phyloP scores from a whole-genome alignment of 2,888 invertebrate species.

The Cabera pusaria region DNA sequence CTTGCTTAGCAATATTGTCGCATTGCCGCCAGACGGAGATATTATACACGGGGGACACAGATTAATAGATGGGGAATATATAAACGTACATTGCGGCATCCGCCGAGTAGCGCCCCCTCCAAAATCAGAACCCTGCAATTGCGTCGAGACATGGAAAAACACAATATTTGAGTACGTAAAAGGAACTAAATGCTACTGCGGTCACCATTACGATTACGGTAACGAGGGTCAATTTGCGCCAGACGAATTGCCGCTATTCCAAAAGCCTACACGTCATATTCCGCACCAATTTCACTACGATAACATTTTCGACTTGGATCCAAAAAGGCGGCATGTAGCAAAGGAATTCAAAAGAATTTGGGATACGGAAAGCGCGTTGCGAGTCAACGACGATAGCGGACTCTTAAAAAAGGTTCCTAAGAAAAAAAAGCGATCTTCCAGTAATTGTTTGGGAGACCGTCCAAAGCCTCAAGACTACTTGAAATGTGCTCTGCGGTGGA shows the following conservation, averaged over 20 bases:
- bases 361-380: constrained; percentile 65
- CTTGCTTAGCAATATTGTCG: constrained; percentile 48
- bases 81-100: constrained; percentile 63
- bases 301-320: constrained; percentile 62
- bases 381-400: constrained; percentile 40
- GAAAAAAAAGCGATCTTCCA: constrained; percentile 44
- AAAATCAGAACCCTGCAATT: constrained; percentile 57
- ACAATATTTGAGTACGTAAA: constrained; percentile 53
- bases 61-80: constrained; percentile 38
- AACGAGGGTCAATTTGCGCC: constrained; percentile 57
- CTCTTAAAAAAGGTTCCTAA: constrained; percentile 46
- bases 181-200: constrained; percentile 62
- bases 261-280: constrained; percentile 51
- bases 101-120: constrained; percentile 46
- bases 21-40: constrained; percentile 55
- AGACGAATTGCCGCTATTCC: constrained; percentile 62
- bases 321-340: constrained; percentile 50
- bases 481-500: constrained; percentile 56
- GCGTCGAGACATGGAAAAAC: constrained; percentile 58
- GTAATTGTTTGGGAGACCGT: constrained; percentile 53
- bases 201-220: constrained; percentile 61
- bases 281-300: constrained; percentile 58
- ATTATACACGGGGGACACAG: constrained; percentile 67
- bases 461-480: constrained; percentile 63
- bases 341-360: constrained; percentile 65